Evolutionary conservation across 2,113 vertebrate genomes (phyloP).

Genomic region (Arvicanthis niloticus): DNA sequence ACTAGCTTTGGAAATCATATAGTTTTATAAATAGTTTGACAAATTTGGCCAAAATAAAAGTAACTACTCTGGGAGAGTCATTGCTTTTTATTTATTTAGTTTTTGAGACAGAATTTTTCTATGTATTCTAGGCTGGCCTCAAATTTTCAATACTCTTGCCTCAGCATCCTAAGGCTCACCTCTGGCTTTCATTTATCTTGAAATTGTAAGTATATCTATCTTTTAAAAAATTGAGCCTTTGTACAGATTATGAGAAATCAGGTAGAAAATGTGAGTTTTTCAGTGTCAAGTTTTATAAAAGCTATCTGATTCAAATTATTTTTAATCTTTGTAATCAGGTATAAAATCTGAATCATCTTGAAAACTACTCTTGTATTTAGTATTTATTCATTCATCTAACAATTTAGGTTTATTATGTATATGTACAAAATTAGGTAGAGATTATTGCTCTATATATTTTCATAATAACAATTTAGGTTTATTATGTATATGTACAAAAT

Average conservation of each 20-base stretch:
- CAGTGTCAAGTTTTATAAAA: not conserved
- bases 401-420: not conserved
- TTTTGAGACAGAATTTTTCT: not conserved
- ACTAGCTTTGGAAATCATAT: not conserved
- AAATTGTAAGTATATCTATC: not conserved
- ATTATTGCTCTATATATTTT: too few species aligned
- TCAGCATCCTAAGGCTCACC: not conserved
- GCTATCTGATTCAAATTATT: constrained; percentile 16
- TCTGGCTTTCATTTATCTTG: constrained; percentile 1
- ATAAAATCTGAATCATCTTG: constrained; percentile 44
- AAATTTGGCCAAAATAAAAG: constrained; percentile 22
- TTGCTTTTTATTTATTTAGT: not conserved
- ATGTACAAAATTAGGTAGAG: not conserved
- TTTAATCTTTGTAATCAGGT: not conserved
- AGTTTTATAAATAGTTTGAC: constrained; percentile 32
- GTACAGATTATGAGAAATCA: not conserved
- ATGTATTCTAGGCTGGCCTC: not conserved
- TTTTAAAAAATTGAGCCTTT: not conserved
- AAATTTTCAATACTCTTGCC: not conserved
- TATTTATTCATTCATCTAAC: not conserved
- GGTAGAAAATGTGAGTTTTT: not conserved
- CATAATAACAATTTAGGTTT: not conserved
- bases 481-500: not conserved
- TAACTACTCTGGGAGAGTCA: not conserved
- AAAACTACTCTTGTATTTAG: constrained; percentile 28